Percentiles rank a stretch among this genome's conserved stretches.
Evolutionary conservation across 2,113 vertebrate genomes (phyloP).

Genomic region (Syrmaticus mikado): DNA sequence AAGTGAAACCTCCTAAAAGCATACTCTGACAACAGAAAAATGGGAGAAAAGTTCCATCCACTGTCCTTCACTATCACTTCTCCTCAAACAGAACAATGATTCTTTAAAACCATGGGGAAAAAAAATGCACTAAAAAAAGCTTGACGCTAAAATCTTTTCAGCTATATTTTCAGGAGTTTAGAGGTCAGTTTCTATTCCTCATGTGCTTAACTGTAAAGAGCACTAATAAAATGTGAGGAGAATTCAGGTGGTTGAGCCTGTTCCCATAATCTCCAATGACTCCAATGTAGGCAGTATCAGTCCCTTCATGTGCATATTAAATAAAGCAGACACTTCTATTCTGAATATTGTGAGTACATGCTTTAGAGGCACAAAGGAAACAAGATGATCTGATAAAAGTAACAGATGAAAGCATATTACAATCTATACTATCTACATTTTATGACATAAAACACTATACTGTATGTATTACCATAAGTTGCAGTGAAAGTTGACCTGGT

Average conservation of each 20-base stretch:
- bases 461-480: slow-evolving; percentile 58
- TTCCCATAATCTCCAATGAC: slow-evolving; percentile 4
- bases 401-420: slow-evolving; percentile 67
- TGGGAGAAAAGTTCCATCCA: background rate
- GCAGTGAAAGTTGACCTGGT: slow-evolving; percentile 68
- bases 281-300: slow-evolving; percentile 41
- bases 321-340: slow-evolving; percentile 41
- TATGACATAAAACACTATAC: slow-evolving; percentile 49
- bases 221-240: background rate
- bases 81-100: background rate
- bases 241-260: slow-evolving; percentile 26
- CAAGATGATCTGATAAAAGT: slow-evolving; percentile 61
- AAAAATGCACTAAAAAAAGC: too few species aligned
- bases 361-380: slow-evolving; percentile 65
- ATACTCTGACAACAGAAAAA: background rate
- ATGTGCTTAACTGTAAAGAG: background rate
- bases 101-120: background rate
- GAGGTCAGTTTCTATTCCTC: background rate
- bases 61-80: background rate
- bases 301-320: slow-evolving; percentile 8
- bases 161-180: slow-evolving; percentile 2
- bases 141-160: background rate
- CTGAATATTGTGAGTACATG: slow-evolving; percentile 53
- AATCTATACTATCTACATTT: slow-evolving; percentile 66
- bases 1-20: background rate